A percentile compares a stretch with the other conserved stretches of the same genome.
These are phyloP conservation scores for Nephotettix cincticeps DNA, from an alignment of 1,140 invertebrate genomes.

Conservation along the genomic window DNA sequence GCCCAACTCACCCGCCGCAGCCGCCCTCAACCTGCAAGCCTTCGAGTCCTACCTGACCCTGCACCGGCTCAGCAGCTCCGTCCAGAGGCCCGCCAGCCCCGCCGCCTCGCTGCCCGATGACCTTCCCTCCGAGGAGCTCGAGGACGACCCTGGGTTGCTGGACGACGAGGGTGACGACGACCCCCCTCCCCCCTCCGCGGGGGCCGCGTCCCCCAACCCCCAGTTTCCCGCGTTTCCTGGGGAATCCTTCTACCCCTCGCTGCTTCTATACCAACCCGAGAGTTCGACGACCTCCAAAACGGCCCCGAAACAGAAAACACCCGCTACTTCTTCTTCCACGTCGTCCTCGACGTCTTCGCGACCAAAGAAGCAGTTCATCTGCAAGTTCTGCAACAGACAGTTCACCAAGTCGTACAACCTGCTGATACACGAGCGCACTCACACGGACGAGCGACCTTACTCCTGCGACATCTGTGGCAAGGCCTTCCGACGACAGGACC, in stretches of 20 bases:
- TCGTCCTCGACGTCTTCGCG: slow-evolving; percentile 52
- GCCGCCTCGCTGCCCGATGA: slow-evolving; percentile 29
- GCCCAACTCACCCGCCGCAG: slow-evolving; percentile 72
- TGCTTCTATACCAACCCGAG: slow-evolving; percentile 56
- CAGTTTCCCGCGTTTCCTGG: slow-evolving; percentile 52
- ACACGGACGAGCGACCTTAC: slow-evolving; percentile 97
- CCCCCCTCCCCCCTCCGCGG: slow-evolving; percentile 47
- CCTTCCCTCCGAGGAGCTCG: slow-evolving; percentile 45
- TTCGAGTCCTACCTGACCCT: slow-evolving; percentile 79
- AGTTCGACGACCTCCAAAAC: slow-evolving; percentile 49
- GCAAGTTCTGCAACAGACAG: slow-evolving; percentile 94
- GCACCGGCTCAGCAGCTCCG: slow-evolving; percentile 60
- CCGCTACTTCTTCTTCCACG: slow-evolving; percentile 36
- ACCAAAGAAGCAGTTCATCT: slow-evolving; percentile 73
- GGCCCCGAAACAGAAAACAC: slow-evolving; percentile 22
- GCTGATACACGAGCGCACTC: slow-evolving; percentile 95
- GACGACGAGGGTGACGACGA: slow-evolving; percentile 55
- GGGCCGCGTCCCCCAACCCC: slow-evolving; percentile 48
- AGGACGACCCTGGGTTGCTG: slow-evolving; percentile 53
- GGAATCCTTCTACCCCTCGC: slow-evolving; percentile 57
- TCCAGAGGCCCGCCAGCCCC: slow-evolving; percentile 40
- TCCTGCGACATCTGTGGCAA: slow-evolving; percentile 95
- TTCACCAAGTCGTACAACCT: slow-evolving; percentile 99
- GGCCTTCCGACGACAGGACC: slow-evolving; percentile 60
- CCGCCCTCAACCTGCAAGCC: slow-evolving; percentile 77